Conservation (phyloP, 37 sponge, comb jelly and placozoan genomes). For the Chondrilla cf. caribensis region DNA sequence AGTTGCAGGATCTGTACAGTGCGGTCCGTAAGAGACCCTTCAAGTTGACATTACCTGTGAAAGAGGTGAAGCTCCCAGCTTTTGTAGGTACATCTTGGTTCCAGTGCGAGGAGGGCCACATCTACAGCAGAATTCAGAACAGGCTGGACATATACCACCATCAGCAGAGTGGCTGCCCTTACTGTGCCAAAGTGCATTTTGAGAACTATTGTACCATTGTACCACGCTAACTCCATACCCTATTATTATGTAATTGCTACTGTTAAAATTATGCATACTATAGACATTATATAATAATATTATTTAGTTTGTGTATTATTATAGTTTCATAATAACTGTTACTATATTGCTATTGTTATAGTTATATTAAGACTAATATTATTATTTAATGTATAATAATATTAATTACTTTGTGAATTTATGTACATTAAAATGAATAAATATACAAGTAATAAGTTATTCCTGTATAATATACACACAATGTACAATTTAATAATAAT, state of each 20-base stretch:
- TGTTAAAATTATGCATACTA: too few species aligned
- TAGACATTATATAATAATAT: too few species aligned
- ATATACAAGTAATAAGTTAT: too few species aligned
- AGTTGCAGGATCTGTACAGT: not conserved
- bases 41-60: not conserved
- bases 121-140: slow-evolving; percentile 26
- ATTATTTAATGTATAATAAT: too few species aligned
- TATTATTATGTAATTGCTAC: too few species aligned
- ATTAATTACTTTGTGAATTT: too few species aligned
- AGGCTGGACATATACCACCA: slow-evolving; percentile 3
- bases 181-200: not conserved
- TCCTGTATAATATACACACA: too few species aligned
- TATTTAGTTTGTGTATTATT: too few species aligned
- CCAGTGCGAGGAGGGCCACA: slow-evolving; percentile 43
- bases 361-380: too few species aligned
- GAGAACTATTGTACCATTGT: not conserved
- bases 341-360: too few species aligned
- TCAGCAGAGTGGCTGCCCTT: not conserved
- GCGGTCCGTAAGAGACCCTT: not conserved
- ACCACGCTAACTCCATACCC: not conserved
- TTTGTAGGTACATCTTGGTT: slow-evolving; percentile 25
- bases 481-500: too few species aligned
- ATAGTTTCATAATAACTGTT: too few species aligned
- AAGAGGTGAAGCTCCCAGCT: not conserved
- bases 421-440: not conserved